phyloP scores from a whole-genome alignment of 35 echinoderm and acorn worm genomes.

The Strongylocentrotus purpuratus region DNA sequence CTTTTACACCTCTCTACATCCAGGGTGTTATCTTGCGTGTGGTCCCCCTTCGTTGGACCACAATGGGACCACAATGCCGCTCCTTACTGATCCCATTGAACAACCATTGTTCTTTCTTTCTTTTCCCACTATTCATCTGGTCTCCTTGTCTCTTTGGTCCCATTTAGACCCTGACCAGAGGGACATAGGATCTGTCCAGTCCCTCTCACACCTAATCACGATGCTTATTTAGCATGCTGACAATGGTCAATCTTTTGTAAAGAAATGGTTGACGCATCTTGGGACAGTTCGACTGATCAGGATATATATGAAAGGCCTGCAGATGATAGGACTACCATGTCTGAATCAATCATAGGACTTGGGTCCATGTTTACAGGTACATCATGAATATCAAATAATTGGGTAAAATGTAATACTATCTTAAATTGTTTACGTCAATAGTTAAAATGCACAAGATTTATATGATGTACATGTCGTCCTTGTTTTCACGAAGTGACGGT shows the following conservation, averaged over 20 bases:
- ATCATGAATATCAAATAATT: no score
- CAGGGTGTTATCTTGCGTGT: constrained; percentile 41
- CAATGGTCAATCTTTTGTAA: neutral
- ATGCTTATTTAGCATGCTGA: neutral
- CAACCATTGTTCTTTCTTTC: constrained; percentile 11
- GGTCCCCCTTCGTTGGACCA: constrained; percentile 1
- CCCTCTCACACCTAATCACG: constrained; percentile 14
- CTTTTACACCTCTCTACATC: constrained; percentile 1
- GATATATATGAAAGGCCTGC: neutral
- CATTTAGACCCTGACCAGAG: neutral
- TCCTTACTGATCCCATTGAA: constrained; percentile 14
- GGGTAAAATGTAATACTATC: no score
- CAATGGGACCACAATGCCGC: constrained; percentile 22
- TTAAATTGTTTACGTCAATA: no score
- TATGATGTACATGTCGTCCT: no score
- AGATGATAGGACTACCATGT: no score
- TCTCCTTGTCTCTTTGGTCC: neutral
- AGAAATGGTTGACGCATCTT: neutral
- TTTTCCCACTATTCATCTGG: neutral
- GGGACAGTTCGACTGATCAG: neutral
- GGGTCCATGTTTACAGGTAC: no score
- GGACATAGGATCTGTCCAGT: neutral
- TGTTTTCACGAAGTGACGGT: no score
- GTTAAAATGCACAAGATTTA: no score
- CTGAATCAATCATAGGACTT: no score